Conservation (phyloP, 2,797 vertebrate species). For the Pantherophis alleghaniensis region DNA sequence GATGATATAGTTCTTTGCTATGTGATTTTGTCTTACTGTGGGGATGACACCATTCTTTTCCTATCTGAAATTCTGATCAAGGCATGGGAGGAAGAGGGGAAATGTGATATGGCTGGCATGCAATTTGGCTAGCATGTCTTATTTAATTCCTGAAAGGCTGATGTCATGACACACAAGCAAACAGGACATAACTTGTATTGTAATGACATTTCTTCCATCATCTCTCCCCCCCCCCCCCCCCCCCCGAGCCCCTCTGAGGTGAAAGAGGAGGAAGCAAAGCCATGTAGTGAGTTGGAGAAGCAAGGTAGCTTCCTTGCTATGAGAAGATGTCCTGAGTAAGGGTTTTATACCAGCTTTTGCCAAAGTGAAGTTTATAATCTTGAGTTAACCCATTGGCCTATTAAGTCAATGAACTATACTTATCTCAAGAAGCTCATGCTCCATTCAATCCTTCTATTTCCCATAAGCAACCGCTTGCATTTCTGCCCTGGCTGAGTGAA, state of each 20-base stretch:
- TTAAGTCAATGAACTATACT: neutral
- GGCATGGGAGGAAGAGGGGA: neutral
- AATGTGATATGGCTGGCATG: neutral
- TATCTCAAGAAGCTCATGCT: neutral
- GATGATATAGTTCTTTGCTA: neutral
- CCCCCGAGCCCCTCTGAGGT: neutral
- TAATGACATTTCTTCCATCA: neutral
- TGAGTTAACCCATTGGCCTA: neutral
- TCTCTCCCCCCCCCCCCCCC: neutral
- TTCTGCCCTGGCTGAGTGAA: neutral
- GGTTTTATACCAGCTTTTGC: conserved; percentile 15
- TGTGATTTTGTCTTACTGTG: neutral
- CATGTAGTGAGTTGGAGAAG: neutral
- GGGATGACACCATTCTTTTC: neutral
- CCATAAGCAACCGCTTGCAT: neutral
- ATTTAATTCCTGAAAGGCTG: neutral
- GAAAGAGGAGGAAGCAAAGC: neutral
- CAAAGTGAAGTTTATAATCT: neutral
- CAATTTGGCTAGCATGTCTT: neutral
- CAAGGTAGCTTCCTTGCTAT: neutral
- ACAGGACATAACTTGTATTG: neutral
- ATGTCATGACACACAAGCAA: neutral
- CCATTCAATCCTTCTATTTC: neutral
- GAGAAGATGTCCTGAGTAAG: neutral
- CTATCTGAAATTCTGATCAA: neutral